These are phyloP conservation scores for Erythrocercus mccallii DNA, from an alignment of 2,113 vertebrate genomes.

Conservation along the genomic window DNA sequence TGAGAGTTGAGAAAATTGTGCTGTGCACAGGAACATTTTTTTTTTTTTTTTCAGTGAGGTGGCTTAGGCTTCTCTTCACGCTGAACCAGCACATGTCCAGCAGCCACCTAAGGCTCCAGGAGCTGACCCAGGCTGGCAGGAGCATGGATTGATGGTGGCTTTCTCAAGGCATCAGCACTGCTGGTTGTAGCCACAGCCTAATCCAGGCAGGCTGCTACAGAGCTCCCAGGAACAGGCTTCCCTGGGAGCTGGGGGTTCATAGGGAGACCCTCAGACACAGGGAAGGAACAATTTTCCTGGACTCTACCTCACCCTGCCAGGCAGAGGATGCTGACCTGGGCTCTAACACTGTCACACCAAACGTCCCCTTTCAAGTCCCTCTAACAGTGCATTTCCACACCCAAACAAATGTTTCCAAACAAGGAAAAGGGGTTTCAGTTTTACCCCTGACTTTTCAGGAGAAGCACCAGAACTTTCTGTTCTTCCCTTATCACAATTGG, in stretches of 20 bases:
- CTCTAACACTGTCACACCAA: neutral
- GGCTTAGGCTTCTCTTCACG: too few species aligned
- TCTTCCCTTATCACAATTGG: too few species aligned
- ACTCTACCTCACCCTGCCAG: neutral
- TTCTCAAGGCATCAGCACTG: neutral
- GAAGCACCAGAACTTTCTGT: too few species aligned
- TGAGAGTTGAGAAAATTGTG: neutral
- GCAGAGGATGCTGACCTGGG: neutral
- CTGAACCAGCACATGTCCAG: neutral
- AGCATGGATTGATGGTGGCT: neutral
- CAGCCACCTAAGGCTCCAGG: neutral
- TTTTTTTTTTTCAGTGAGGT: neutral
- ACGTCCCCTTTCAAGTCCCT: fast-evolving
- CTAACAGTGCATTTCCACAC: too few species aligned
- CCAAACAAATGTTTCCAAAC: too few species aligned
- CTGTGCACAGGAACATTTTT: neutral
- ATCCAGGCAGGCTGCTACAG: neutral
- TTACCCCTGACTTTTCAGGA: too few species aligned
- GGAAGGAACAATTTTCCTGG: neutral
- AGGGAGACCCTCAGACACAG: neutral
- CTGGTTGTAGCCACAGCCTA: neutral
- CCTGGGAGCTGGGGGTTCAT: neutral
- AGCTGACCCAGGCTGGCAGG: neutral
- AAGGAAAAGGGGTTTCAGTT: too few species aligned
- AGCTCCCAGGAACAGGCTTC: neutral